These are phyloP conservation scores for Rhogogaster chlorosoma DNA, from an alignment of 2,888 invertebrate species.

Conservation along the genomic window DNA sequence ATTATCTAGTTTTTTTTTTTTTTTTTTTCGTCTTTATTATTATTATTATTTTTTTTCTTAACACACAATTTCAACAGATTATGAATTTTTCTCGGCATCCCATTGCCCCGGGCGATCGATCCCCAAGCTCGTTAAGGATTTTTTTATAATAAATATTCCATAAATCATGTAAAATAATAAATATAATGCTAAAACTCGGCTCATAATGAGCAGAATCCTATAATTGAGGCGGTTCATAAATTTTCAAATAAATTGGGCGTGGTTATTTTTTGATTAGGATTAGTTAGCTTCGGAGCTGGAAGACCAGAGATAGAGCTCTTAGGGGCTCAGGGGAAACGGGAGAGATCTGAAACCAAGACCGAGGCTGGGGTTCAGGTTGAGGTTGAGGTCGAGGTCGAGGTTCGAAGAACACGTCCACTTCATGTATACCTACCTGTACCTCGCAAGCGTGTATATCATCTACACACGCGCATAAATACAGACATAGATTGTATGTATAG, in stretches of 20 bases:
- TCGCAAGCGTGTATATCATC: neutral
- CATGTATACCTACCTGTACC: neutral
- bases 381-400: constrained; percentile 46
- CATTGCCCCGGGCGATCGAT: constrained; percentile 44
- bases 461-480: neutral
- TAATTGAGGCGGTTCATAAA: constrained; percentile 63
- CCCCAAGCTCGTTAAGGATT: constrained; percentile 51
- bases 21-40: neutral
- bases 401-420: constrained; percentile 41
- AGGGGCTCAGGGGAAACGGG: neutral
- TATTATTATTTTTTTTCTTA: neutral
- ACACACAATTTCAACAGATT: constrained; percentile 30
- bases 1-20: neutral
- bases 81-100: constrained; percentile 35
- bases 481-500: neutral
- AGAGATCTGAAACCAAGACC: neutral
- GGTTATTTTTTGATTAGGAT: constrained; percentile 55
- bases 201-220: constrained; percentile 54
- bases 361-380: neutral
- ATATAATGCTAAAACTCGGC: constrained; percentile 36
- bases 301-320: neutral
- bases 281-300: constrained; percentile 46
- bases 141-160: constrained; percentile 51
- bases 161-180: constrained; percentile 53
- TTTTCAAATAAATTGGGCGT: constrained; percentile 64